Evolutionary conservation across 2,888 invertebrate genomes (phyloP), one percentile per base, ranked within the genome.

Genomic region (Eueremaeus valkanovi): DNA sequence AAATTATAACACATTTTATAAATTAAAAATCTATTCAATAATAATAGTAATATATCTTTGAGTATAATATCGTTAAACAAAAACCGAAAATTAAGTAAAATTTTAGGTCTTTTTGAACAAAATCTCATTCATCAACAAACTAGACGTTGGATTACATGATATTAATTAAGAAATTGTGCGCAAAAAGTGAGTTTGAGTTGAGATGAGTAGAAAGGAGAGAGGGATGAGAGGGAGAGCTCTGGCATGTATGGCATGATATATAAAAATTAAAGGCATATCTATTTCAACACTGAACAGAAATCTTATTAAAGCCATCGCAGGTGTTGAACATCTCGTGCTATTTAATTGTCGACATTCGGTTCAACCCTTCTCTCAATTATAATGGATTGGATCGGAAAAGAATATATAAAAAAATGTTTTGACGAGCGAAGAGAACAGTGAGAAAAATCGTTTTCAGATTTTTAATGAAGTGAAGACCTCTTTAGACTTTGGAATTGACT

Each of bases 401-500:
- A 21, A 49, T 3, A 49, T 1, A 40, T 21, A 40, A 68, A 68
- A 21, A 8, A 1, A 6, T 11, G 55, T 21, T 8, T 2, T 55
- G 68, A 21, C 5, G 33, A 36, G 9, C 13, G 33, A 58, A 31
- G 61, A 61, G 61, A 61, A 11, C n/a, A 51, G n/a, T 24, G 55
- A 24, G 27, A 61, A 31, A 18, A 36, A 18, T 66, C 33, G 36
- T 3, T 29, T 61, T 1, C 21, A 68, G 36, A 42, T 68, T 68
- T 63, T 68, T 68, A 42, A 68, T 68, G 68, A 40, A 68, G 24
- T 68, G 40, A 68, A 68, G 40, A 68, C 68, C 68, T 36, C 68
- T 61, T 61, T 40, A 68, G 68, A 68, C 68, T 31, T 61, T 61
- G 61, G 61, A 61, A 51, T 16, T 51, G n/a, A n/a, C 18, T n/a